A percentile compares a stretch with the other conserved stretches of the same genome.
These are phyloP conservation scores for Eupelmus urozonus DNA, from an alignment of 2,888 invertebrate genomes.

Conservation along the genomic window DNA sequence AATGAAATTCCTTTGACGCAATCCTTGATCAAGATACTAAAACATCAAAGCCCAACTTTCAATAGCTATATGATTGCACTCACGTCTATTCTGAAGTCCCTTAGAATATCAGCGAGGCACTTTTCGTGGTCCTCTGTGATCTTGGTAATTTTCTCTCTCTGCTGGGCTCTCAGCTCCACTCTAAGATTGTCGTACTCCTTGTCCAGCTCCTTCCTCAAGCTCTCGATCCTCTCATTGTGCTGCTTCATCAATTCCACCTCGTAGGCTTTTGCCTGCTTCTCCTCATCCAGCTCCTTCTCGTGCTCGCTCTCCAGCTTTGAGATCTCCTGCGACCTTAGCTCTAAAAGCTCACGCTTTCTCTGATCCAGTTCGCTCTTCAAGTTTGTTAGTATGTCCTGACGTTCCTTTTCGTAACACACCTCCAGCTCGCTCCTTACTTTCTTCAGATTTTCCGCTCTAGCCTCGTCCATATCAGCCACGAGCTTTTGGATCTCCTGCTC, in stretches of 20 bases:
- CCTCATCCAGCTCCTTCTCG: constrained; percentile 75
- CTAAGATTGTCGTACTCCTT: constrained; percentile 73
- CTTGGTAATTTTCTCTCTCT: constrained; percentile 72
- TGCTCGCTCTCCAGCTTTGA: constrained; percentile 80
- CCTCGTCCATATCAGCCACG: constrained; percentile 70
- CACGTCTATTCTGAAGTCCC: constrained; percentile 83
- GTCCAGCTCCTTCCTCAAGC: constrained; percentile 79
- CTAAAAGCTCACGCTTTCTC: constrained; percentile 76
- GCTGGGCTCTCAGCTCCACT: constrained; percentile 68
- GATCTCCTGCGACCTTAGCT: constrained; percentile 78
- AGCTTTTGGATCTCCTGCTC: constrained; percentile 70
- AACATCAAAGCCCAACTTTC: background rate
- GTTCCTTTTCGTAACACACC: constrained; percentile 75
- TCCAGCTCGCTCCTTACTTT: constrained; percentile 73
- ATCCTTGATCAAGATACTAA: background rate
- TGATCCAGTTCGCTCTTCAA: constrained; percentile 79
- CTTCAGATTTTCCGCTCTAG: constrained; percentile 68
- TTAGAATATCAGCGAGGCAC: constrained; percentile 71
- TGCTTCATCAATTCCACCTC: constrained; percentile 71
- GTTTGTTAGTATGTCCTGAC: constrained; percentile 76
- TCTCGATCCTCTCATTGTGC: constrained; percentile 81
- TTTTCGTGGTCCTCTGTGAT: constrained; percentile 76
- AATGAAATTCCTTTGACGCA: too few species aligned
- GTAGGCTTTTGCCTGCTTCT: constrained; percentile 67
- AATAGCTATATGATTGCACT: constrained; percentile 59